These are phyloP conservation scores for Calosoma granatense DNA, from an alignment of 1,140 invertebrate genomes.

Conservation along the genomic window DNA sequence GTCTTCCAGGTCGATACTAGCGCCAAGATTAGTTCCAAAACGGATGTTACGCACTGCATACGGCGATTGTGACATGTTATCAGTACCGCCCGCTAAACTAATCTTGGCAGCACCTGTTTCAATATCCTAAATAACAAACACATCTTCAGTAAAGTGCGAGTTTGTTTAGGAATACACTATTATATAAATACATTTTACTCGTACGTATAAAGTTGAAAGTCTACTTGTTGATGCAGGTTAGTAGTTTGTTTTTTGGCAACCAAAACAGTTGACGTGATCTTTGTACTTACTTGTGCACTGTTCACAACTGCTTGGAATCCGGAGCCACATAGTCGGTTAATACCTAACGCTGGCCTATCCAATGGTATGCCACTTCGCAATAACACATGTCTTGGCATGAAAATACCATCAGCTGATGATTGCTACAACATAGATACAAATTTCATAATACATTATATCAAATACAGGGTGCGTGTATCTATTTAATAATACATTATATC, in stretches of 20 bases:
- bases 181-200: background rate
- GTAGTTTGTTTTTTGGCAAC: background rate
- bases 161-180: background rate
- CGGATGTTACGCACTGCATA: constrained; percentile 77
- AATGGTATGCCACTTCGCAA: constrained; percentile 77
- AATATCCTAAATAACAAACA: constrained; percentile 62
- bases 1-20: constrained; percentile 78
- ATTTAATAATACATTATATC: constrained; percentile 5
- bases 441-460: too few relatives aligned
- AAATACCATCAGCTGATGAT: constrained; percentile 74
- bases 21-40: constrained; percentile 84
- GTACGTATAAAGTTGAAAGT: constrained; percentile 32
- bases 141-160: background rate
- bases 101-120: constrained; percentile 74
- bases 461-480: constrained; percentile 5
- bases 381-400: constrained; percentile 76
- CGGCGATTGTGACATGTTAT: constrained; percentile 95
- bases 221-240: background rate
- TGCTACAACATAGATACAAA: constrained; percentile 51
- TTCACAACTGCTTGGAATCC: constrained; percentile 91
- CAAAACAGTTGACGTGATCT: background rate
- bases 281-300: constrained; percentile 65
- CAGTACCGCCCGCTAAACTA: constrained; percentile 82
- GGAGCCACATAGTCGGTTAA: constrained; percentile 89
- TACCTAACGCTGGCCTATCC: constrained; percentile 66